A percentile compares a stretch with the other conserved stretches of the same genome.
These are phyloP conservation scores for Sorex maritimensis DNA, from an alignment of 2,797 vertebrate species.

Conservation along the genomic window DNA sequence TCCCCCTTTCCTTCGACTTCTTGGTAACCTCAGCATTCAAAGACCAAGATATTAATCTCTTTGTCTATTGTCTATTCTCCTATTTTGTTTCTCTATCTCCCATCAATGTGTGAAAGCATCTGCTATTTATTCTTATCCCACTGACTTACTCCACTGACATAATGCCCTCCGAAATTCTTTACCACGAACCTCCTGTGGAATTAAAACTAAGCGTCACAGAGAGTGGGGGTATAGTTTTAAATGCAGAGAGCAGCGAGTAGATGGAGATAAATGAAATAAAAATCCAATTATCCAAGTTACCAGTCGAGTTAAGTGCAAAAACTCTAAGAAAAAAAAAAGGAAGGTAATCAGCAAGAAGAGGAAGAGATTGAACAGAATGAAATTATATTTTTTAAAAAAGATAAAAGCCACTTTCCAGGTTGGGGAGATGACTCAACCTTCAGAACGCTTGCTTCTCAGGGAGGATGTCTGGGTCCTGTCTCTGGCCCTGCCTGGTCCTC, in stretches of 20 bases:
- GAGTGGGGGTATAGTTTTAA: neutral
- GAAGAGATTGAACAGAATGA: conserved; percentile 12
- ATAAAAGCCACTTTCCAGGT: neutral
- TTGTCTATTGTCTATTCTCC: too few species aligned
- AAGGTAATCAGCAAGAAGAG: neutral
- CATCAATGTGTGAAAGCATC: too few species aligned
- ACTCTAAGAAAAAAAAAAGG: neutral
- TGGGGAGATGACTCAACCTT: too few species aligned
- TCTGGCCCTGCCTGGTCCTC: too few species aligned
- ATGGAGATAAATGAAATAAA: neutral
- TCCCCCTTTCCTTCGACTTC: too few species aligned
- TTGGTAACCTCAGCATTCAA: too few species aligned
- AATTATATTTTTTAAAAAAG: neutral
- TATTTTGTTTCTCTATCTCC: too few species aligned
- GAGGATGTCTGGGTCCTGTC: too few species aligned
- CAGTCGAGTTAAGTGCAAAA: neutral
- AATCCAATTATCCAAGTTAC: neutral
- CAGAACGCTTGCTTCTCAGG: too few species aligned
- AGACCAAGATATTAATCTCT: too few species aligned
- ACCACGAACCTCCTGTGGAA: neutral
- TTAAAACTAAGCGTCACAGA: neutral
- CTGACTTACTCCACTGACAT: too few species aligned
- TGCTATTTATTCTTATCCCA: too few species aligned
- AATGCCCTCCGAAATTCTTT: neutral
- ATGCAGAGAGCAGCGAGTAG: neutral